phyloP scores from a whole-genome alignment of 37 sponge, comb jelly and placozoan genomes.

The Theonella swinhoei region DNA sequence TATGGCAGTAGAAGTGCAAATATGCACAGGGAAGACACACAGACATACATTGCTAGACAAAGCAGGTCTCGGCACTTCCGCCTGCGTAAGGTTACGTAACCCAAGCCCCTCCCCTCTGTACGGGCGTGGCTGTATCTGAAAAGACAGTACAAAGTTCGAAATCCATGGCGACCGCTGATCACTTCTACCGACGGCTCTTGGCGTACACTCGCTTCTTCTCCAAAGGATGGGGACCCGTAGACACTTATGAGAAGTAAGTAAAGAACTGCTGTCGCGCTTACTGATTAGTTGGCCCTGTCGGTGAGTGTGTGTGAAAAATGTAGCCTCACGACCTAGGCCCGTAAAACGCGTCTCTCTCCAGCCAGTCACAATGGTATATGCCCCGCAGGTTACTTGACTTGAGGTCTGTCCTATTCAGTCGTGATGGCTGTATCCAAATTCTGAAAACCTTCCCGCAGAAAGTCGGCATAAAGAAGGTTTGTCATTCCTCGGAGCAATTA shows the following conservation, averaged over 20 bases:
- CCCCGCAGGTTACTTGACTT: slow-evolving; percentile 12
- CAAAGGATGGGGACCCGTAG: slow-evolving; percentile 78
- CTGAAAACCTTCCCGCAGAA: neutral
- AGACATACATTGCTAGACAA: no score
- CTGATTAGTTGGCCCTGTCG: neutral
- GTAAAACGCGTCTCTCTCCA: neutral
- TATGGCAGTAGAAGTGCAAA: neutral
- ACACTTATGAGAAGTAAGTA: slow-evolving; percentile 65
- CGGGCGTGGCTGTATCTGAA: slow-evolving; percentile 3
- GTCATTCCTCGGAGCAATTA: neutral
- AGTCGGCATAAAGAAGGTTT: slow-evolving; percentile 15
- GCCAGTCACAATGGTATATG: no score
- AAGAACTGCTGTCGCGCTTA: no score
- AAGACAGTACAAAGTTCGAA: neutral
- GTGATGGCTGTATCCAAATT: neutral
- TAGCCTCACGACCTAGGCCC: neutral
- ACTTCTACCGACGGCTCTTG: slow-evolving; percentile 50
- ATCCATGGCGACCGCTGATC: slow-evolving; percentile 21
- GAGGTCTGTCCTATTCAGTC: slow-evolving; percentile 1
- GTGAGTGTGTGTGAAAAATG: neutral
- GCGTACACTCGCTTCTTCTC: slow-evolving; percentile 67
- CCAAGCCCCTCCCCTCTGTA: no score
- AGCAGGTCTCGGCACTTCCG: no score
- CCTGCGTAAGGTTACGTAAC: no score
- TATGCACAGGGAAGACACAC: no score